A percentile compares a stretch with the other conserved stretches of the same genome.
Evolutionary conservation across 2,888 invertebrate species (phyloP).

Genomic region (Drosophila paranaensis): DNA sequence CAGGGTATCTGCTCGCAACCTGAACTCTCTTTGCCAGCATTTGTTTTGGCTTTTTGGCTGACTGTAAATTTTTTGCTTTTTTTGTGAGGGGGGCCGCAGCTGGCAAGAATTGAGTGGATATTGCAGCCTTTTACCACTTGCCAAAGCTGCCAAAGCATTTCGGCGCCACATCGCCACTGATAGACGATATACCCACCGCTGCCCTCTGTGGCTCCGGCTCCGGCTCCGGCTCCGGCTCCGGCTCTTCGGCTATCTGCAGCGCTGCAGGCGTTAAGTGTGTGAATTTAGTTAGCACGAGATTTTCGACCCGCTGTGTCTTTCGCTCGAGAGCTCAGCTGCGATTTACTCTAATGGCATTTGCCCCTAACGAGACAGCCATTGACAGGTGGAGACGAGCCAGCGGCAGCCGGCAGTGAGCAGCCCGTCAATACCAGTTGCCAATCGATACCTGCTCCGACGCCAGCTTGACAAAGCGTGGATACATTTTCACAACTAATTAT

Average conservation of each 20-base stretch:
- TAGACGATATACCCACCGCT: constrained; percentile 39
- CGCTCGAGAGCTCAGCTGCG: constrained; percentile 50
- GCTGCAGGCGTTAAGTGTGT: constrained; percentile 75
- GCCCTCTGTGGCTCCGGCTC: not conserved
- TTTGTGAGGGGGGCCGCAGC: constrained; percentile 5
- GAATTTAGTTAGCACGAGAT: constrained; percentile 71
- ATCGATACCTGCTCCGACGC: not conserved
- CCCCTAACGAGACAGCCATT: constrained; percentile 63
- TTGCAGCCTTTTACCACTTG: constrained; percentile 56
- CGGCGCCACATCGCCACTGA: constrained; percentile 52
- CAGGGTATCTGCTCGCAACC: not conserved
- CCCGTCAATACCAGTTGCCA: not conserved
- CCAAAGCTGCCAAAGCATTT: constrained; percentile 61
- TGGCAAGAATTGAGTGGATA: constrained; percentile 58
- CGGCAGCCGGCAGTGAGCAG: not conserved
- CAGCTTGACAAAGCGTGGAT: not conserved
- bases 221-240: no score
- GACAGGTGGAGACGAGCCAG: constrained; percentile 38
- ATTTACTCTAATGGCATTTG: constrained; percentile 72
- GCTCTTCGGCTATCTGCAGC: constrained; percentile 24
- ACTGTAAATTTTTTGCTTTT: constrained; percentile 49
- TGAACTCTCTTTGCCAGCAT: constrained; percentile 20
- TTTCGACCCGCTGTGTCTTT: constrained; percentile 22
- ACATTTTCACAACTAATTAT: constrained; percentile 8
- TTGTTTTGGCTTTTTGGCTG: constrained; percentile 57